Evolutionary conservation across 2,797 vertebrate species (phyloP).

Genomic region (Anisognathus igniventris): DNA sequence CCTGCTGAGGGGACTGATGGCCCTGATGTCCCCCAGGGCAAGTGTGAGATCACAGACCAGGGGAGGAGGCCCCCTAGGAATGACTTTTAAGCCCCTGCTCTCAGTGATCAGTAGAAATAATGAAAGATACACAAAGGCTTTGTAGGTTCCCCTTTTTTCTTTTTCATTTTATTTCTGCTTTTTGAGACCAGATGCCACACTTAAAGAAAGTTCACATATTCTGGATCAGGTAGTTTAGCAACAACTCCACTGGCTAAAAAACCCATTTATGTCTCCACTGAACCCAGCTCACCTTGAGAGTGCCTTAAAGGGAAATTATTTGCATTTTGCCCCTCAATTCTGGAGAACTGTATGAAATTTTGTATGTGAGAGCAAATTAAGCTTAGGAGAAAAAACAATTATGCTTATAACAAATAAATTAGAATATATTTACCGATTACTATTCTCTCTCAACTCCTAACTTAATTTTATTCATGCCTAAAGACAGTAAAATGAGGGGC

Average conservation of each 20-base stretch:
- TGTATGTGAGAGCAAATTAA: rapidly evolving
- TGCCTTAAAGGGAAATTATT: neutral
- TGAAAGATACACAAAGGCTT: neutral
- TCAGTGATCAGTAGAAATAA: neutral
- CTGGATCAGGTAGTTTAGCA: neutral
- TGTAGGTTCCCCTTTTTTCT: rapidly evolving
- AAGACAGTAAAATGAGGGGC: neutral
- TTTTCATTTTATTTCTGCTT: neutral
- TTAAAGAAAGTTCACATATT: neutral
- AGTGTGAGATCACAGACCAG: neutral
- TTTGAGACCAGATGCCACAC: neutral
- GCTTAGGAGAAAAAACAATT: neutral
- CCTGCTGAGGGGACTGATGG: neutral
- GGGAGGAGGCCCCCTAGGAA: neutral
- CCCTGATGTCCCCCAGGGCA: neutral
- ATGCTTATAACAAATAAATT: neutral
- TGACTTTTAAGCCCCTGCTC: neutral
- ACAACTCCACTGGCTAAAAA: neutral
- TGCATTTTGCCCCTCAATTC: neutral
- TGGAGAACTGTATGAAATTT: neutral
- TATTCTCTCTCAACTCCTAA: neutral
- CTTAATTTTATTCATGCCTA: neutral
- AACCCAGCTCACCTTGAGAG: neutral
- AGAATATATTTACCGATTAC: neutral
- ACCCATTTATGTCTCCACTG: neutral